phyloP scores from a whole-genome alignment of 2,113 vertebrate species.

The Stegostoma tigrinum region DNA sequence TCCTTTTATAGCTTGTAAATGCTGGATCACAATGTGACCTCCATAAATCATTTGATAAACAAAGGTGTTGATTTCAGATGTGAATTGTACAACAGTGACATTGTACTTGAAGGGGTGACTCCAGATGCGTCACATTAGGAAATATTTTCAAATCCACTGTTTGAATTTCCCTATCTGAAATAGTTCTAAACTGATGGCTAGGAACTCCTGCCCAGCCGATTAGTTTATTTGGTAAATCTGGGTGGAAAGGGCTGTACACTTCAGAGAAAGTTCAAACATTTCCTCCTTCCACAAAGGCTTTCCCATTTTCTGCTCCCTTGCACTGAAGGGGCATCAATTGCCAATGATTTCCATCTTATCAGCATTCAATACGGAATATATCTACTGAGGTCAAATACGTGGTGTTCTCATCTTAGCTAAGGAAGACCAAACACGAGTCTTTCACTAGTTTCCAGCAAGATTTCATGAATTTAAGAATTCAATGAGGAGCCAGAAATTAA shows the following conservation, averaged over 20 bases:
- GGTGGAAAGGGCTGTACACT: background rate
- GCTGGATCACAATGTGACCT: conserved; percentile 27
- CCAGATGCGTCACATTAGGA: background rate
- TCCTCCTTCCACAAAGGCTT: background rate
- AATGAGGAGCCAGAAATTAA: background rate
- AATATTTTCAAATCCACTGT: background rate
- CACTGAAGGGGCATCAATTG: background rate
- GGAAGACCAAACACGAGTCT: background rate
- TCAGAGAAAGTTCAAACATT: background rate
- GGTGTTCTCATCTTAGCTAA: background rate
- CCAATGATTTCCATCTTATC: background rate
- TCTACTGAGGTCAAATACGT: background rate
- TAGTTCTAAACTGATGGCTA: background rate
- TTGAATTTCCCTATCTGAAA: background rate
- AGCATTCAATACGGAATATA: background rate
- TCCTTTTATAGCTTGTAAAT: conserved; percentile 36
- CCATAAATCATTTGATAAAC: conserved; percentile 24
- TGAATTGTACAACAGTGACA: background rate
- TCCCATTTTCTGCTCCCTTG: background rate
- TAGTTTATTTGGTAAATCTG: background rate
- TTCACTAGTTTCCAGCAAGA: background rate
- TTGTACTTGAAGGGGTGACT: conserved; percentile 11
- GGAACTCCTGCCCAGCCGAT: background rate
- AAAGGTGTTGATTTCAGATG: conserved; percentile 13
- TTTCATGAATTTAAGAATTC: background rate